Evolutionary conservation across 2,888 invertebrate species (phyloP), one percentile per base, ranked within the genome.

Genomic region (Entomobrya multifasciata): DNA sequence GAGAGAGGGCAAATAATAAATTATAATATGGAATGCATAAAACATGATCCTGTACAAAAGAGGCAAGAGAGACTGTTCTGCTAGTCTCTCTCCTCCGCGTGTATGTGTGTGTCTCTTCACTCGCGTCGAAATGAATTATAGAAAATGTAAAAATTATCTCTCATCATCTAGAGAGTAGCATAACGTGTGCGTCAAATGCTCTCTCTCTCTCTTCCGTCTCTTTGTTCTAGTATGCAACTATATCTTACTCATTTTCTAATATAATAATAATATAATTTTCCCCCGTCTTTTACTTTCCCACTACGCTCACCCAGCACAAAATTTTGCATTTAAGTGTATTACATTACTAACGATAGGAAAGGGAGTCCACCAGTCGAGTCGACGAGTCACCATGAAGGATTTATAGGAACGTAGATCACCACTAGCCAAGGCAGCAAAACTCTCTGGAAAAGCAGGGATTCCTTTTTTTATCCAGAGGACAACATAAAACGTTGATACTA

Each of bases 381-480:
- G 76, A 36, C 36, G 36, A 49, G 65, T 81, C 41, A 65, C 65
- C 20, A 44, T 65, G 72, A 81, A 81, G 81, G 81, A 81, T 81
- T 81, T 81, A 81, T 81, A 60, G 72, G 72, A 57, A 41, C 25
- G 25, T 81, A 70, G 57, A 81, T 72, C 72, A 72, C 81, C 72
- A 36, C 47, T 47, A 65, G 49, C 49, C 36, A 36, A 13, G 13
- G 8, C 49, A 49, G n/a, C 41, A 10, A 4, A 17, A 25, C 47
- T 22, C 17, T 30, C 47, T 41, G 20, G 25, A 47, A 52, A 49
- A 72, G 72, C 47, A 49, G 52, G 49, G 72, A 72, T 72, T 49
- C 30, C 47, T 17, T n/a, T 27, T 72, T 49, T 72, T 41, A 67
- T 67, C 67, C 25, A 13, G 36, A 70, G 44, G 44, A 47, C 72